These are phyloP conservation scores for Horisme vitalbata DNA, from an alignment of 2,888 invertebrate species.

Conservation along the genomic window DNA sequence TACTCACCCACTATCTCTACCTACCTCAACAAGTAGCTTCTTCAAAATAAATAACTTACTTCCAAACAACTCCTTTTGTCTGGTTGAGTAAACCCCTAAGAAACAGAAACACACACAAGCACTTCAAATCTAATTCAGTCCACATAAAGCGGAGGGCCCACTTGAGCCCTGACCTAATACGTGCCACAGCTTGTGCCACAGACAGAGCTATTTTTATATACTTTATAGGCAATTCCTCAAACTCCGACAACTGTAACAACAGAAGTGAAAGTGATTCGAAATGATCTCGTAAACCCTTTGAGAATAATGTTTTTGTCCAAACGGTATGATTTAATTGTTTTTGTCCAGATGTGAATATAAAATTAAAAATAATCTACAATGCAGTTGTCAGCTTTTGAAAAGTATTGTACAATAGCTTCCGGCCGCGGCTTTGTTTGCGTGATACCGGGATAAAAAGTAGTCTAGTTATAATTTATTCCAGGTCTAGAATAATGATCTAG, in stretches of 20 bases:
- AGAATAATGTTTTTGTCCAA: slow-evolving; percentile 22
- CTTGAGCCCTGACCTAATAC: slow-evolving; percentile 34
- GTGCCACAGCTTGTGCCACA: slow-evolving; percentile 19
- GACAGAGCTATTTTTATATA: slow-evolving; percentile 31
- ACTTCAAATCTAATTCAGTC: slow-evolving; percentile 31
- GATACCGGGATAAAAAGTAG: too few relatives aligned
- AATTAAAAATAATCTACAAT: too few relatives aligned
- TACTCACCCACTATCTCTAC: neutral
- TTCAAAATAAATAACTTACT: neutral
- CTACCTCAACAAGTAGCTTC: slow-evolving; percentile 1
- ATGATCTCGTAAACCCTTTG: slow-evolving; percentile 22
- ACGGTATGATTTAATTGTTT: slow-evolving; percentile 18
- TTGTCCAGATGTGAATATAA: slow-evolving; percentile 2
- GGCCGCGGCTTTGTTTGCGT: too few relatives aligned
- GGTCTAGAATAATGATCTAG: too few relatives aligned
- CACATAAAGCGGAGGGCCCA: slow-evolving; percentile 18
- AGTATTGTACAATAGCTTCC: too few relatives aligned
- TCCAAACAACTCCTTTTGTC: slow-evolving; percentile 6
- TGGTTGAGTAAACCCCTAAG: slow-evolving; percentile 5
- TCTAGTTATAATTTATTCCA: too few relatives aligned
- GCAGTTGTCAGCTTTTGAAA: too few relatives aligned
- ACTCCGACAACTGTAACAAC: slow-evolving; percentile 37
- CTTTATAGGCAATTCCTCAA: slow-evolving; percentile 34
- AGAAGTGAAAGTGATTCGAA: slow-evolving; percentile 20
- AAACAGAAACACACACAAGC: slow-evolving; percentile 25